Base-by-base conservation (phyloP, 2,888 invertebrate species). In the Noctua fimbriata region DNA sequence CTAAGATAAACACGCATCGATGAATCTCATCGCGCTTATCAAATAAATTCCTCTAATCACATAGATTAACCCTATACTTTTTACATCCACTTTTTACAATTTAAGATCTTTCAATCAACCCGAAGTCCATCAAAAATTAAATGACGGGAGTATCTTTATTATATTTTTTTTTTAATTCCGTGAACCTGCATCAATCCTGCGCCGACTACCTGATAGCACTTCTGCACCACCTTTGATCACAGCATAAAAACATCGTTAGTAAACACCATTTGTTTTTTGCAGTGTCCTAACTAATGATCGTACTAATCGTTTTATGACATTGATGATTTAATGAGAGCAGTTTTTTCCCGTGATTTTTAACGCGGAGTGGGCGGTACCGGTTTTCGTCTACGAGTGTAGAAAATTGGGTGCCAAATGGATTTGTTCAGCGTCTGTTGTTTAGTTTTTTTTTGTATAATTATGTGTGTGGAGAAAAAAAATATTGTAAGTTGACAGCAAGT, bases 251-350 rank as follows among this genome's bases (percentile, higher is more conserved):
- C 93, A 94, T 96, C 91, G 95, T 96, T 96, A 95, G 93, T 90
- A 88, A 87, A 88, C 85, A 83, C 74, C 79, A 80, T 87, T 81
- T 76, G 89, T 92, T 94, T 94, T 95, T 94, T 94, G 93, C 94
- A 90, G 86, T 91, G 82, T 87, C 87, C 89, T 88, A 91, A 92
- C 90, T 90, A 92, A 92, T 92, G 92, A 91, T 89, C 84, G 82
- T 92, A 93, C 94, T 94, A 96, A 95, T 94, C 94, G 94, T 89
- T 95, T 95, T 95, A 95, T 94, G 95, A 95, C 95, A 93, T 92
- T 95, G 95, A 95, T 94, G 94, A 91, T 93, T 93, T 94, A 93
- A 94, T 93, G 91, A 92, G 91, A 89, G 88, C 74, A 60, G 86
- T 79, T 88, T 90, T 86, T 88, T 88, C 88, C 90, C 70, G 80